Percentiles rank a stretch among this genome's conserved stretches.
Evolutionary conservation across 2,113 vertebrate genomes (phyloP).

Genomic region (Epinephelus cyanopodus): DNA sequence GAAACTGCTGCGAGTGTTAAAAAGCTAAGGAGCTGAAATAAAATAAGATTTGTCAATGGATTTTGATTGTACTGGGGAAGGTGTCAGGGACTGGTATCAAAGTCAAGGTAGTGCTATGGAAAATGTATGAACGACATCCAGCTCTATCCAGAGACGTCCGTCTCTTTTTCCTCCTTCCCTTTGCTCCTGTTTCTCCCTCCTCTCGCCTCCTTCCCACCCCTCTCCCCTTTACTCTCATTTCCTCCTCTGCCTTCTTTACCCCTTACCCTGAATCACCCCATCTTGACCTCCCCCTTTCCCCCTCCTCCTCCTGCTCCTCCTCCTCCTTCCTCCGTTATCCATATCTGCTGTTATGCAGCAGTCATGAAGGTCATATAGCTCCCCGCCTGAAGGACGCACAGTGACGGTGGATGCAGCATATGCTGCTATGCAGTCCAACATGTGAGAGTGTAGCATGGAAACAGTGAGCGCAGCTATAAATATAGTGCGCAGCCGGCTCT

Average conservation of each 20-base stretch:
- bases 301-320: constrained; percentile 3
- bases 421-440: constrained; percentile 61
- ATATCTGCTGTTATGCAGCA: constrained; percentile 64
- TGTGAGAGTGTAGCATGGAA: constrained; percentile 64
- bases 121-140: too few species aligned
- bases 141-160: not conserved
- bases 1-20: too few species aligned
- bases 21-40: too few species aligned
- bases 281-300: not conserved
- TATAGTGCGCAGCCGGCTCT: constrained; percentile 30
- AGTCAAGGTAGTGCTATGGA: too few species aligned
- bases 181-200: not conserved
- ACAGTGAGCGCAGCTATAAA: constrained; percentile 75
- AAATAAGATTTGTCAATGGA: too few species aligned
- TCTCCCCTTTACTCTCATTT: not conserved
- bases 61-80: too few species aligned
- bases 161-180: not conserved
- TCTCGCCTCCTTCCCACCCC: not conserved
- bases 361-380: constrained; percentile 62
- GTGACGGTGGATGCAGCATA: constrained; percentile 47
- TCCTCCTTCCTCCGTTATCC: constrained; percentile 11
- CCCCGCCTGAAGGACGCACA: constrained; percentile 54
- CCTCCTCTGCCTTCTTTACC: not conserved
- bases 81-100: too few species aligned
- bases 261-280: constrained; percentile 17